A percentile compares a stretch with the other conserved stretches of the same genome.
Evolutionary conservation across 2,888 invertebrate genomes (phyloP).

Genomic region (Lasioglossum zephyrum): DNA sequence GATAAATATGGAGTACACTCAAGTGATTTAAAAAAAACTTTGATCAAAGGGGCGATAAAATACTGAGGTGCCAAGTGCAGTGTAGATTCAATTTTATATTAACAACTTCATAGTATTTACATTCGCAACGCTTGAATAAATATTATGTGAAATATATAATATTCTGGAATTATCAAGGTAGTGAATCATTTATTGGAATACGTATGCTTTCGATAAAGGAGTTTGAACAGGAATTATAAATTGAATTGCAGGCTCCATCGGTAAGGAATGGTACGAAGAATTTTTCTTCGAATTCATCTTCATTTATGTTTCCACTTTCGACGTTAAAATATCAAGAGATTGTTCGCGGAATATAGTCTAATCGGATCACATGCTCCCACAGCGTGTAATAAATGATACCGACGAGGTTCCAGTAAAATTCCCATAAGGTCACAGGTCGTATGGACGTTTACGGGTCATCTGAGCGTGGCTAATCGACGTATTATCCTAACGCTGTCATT

Average conservation of each 20-base stretch:
- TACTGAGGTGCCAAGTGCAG: too few relatives aligned
- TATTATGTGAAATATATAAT: background rate
- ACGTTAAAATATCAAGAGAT: background rate
- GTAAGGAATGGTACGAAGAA: background rate
- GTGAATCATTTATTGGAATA: background rate
- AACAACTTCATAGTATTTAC: background rate
- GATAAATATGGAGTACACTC: background rate
- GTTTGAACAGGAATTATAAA: background rate
- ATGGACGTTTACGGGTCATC: background rate
- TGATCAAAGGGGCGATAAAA: too few relatives aligned
- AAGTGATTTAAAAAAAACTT: background rate
- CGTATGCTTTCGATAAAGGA: background rate
- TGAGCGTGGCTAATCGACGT: conserved; percentile 15
- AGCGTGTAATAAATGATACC: conserved; percentile 34
- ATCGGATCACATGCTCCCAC: conserved; percentile 32
- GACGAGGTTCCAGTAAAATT: conserved; percentile 13
- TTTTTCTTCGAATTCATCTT: background rate
- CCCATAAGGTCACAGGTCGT: conserved; percentile 33
- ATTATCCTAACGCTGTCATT: conserved; percentile 10
- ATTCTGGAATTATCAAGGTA: background rate
- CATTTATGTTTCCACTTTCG: background rate
- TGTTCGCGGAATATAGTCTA: conserved; percentile 20
- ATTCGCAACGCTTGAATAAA: too few relatives aligned
- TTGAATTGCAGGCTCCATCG: background rate
- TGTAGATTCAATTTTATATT: background rate